phyloP scores from a whole-genome alignment of 2,888 invertebrate species.

The Lasioglossum malachurum region DNA sequence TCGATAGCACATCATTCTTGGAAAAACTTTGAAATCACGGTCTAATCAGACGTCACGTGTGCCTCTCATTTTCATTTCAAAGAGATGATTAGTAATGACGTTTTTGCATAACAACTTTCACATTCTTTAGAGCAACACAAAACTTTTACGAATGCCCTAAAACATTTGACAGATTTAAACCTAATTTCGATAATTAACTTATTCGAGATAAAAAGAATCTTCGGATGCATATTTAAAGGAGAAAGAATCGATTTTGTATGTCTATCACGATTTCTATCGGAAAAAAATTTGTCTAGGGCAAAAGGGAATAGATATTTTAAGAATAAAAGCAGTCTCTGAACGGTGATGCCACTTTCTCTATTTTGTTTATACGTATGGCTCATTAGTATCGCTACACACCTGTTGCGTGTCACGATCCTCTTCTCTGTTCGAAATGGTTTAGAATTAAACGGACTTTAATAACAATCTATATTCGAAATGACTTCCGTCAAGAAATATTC shows the following conservation, averaged over 20 bases:
- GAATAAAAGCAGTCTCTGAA: background rate
- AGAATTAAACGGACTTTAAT: background rate
- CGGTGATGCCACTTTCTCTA: background rate
- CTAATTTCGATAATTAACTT: background rate
- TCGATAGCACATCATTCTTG: background rate
- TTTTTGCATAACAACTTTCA: constrained; percentile 8
- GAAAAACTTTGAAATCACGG: background rate
- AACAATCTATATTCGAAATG: background rate
- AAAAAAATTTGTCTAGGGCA: background rate
- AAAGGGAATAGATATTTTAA: background rate
- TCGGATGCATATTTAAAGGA: background rate
- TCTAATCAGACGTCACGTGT: background rate
- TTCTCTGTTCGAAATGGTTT: background rate
- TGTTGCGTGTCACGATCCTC: background rate
- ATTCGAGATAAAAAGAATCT: background rate
- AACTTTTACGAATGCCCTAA: background rate
- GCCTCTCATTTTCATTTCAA: background rate
- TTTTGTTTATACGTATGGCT: background rate
- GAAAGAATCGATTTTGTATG: background rate
- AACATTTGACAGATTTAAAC: background rate
- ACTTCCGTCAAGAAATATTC: background rate
- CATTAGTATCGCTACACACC: background rate
- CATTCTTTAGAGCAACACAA: background rate
- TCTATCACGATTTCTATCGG: background rate
- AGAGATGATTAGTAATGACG: background rate